Conservation (phyloP, 1,140 invertebrate species). For the Pseudomyrmex cubaensis region DNA sequence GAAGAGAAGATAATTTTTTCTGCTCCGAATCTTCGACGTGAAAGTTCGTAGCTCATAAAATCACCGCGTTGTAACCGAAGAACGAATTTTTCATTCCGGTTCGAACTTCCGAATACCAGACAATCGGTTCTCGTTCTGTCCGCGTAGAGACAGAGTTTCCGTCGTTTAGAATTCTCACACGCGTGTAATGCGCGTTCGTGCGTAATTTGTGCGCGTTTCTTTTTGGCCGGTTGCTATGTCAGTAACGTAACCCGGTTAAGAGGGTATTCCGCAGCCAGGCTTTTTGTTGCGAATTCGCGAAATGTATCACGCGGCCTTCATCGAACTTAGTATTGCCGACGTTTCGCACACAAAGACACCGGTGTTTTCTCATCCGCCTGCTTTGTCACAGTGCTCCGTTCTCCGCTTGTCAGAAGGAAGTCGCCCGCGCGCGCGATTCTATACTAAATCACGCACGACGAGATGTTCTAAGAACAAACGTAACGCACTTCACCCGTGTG, state of each 20-base stretch:
- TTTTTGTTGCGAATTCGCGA: constrained; percentile 42
- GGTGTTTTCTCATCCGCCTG: constrained; percentile 37
- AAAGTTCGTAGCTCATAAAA: constrained; percentile 4
- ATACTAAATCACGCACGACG: too few species aligned
- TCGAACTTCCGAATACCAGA: constrained; percentile 12
- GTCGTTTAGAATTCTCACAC: constrained; percentile 14
- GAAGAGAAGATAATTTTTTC: constrained; percentile 4
- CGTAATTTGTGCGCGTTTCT: constrained; percentile 29
- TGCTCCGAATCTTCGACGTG: constrained; percentile 6
- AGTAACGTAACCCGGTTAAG: constrained; percentile 57
- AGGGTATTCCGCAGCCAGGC: constrained; percentile 5
- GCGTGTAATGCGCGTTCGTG: not conserved
- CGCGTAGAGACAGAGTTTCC: not conserved
- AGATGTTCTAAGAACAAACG: constrained; percentile 18
- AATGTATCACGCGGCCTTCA: constrained; percentile 62
- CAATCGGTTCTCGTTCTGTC: constrained; percentile 11
- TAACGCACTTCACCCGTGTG: constrained; percentile 29
- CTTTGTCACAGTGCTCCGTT: constrained; percentile 12
- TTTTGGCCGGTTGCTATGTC: constrained; percentile 25
- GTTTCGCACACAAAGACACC: constrained; percentile 32
- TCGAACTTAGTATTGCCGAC: constrained; percentile 27
- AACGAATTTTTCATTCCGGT: constrained; percentile 5
- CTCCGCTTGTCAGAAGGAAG: constrained; percentile 4
- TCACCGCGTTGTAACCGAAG: not conserved
- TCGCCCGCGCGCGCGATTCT: not conserved